Conservation (phyloP, 2,888 invertebrate species). For the Xestia c-nigrum region DNA sequence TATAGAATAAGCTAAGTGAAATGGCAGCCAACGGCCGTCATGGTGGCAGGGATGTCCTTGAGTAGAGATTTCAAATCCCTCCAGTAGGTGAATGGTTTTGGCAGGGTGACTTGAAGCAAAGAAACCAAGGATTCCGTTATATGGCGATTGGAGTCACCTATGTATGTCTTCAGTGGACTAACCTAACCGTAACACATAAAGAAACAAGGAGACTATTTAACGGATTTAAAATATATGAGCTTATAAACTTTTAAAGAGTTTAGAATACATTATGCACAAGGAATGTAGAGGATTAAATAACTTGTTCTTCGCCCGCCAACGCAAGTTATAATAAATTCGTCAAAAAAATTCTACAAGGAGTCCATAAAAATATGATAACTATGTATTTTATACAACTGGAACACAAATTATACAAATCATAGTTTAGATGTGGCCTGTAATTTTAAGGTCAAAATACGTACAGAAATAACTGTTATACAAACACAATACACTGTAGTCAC, state of each 20-base stretch:
- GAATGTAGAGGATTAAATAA: slow-evolving; percentile 10
- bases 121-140: no score
- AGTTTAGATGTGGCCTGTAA: background rate
- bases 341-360: slow-evolving; percentile 2
- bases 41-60: no score
- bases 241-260: background rate
- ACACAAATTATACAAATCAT: slow-evolving; percentile 5
- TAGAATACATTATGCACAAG: slow-evolving; percentile 1
- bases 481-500: background rate
- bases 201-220: background rate
- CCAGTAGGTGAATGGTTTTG: no score
- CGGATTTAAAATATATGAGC: background rate
- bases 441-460: slow-evolving; percentile 15
- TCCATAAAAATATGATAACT: slow-evolving; percentile 43
- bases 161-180: background rate
- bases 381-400: background rate
- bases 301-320: slow-evolving; percentile 29
- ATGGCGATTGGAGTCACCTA: no score
- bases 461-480: background rate
- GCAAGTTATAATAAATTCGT: slow-evolving; percentile 17
- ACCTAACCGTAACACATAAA: background rate
- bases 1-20: no score
- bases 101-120: no score
- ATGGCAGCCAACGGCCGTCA: no score
- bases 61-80: no score